Base-by-base conservation (phyloP, 2,113 vertebrate genomes). In the Lophotis ruficrista region DNA sequence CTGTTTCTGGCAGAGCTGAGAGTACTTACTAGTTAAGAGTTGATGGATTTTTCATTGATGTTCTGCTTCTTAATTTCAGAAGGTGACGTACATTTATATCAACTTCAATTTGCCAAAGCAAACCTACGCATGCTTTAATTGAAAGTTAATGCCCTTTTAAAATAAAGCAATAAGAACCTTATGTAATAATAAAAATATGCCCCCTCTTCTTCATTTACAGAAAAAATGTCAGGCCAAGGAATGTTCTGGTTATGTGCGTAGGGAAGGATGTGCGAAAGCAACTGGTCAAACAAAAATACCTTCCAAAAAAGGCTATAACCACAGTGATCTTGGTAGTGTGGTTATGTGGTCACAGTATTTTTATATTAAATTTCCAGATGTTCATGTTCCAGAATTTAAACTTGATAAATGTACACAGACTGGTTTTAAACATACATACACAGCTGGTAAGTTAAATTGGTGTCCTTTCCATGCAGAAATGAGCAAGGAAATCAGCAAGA, bases 1-100 rank as follows among this genome's bases (percentile, higher is more conserved):
- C 35, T 94, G 38, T 78, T 83, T 79, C 61, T 70, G 62, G 48
- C 48, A 85, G 48, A 71, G 31, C 66, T 86, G 45, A 43, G 60
- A 93, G 83, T 62, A 35, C 37, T 92, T 78, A 10, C 43, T 66
- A 83, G 43, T 94, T 96, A 92, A 91, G 83, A 56, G 48, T 56
- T 58, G 86, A 89, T 93, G 65, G 71, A 87, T 61, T 92, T 92
- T 95, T 76, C 38, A 61, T 71, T 86, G 72, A 56, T 60, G 61
- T 47, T 47, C 31, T 91, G 38, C 30, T 87, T 61, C 71, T 53
- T 89, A 56, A 70, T 96, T 82, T 54, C n/a, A n/a, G 71, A 86
- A 76, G 21, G 65, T 66, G 10, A n/a, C 15, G n/a, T 31, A 18
- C 17, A 10, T 69, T 88, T 86, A n/a, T 21, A 62, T 86, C 53